These are phyloP conservation scores for Ommatoiulus sabulosus DNA, from an alignment of 2,888 invertebrate genomes.

Conservation along the genomic window DNA sequence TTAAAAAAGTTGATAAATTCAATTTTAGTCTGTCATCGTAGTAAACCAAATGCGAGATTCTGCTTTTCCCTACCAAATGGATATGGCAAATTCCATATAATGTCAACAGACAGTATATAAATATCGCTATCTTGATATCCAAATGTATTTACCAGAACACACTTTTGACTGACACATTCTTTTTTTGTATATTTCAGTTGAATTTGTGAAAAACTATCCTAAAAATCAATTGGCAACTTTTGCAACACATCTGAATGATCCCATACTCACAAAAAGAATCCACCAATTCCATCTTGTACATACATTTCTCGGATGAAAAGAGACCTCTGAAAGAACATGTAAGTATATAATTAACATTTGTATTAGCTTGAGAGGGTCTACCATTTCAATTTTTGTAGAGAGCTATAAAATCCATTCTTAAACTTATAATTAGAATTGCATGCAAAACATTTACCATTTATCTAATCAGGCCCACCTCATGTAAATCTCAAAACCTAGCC, in stretches of 20 bases:
- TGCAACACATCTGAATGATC: slow-evolving; percentile 61
- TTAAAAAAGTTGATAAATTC: too few relatives aligned
- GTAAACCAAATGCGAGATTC: too few relatives aligned
- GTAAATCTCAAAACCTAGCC: too few relatives aligned
- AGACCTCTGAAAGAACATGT: slow-evolving; percentile 73
- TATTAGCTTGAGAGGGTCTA: neutral
- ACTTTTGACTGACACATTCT: neutral
- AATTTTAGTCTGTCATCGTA: too few relatives aligned
- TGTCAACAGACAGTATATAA: too few relatives aligned
- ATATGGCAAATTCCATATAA: too few relatives aligned
- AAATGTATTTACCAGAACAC: too few relatives aligned
- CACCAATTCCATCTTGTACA: slow-evolving; percentile 84
- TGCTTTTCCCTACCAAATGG: slow-evolving; percentile 68
- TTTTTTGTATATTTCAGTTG: neutral
- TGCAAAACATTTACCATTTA: neutral
- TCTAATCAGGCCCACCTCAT: too few relatives aligned
- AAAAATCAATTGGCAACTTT: too few relatives aligned
- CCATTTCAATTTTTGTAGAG: neutral
- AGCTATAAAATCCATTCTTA: neutral
- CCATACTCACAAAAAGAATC: slow-evolving; percentile 70
- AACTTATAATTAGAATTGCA: neutral
- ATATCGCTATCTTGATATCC: too few relatives aligned
- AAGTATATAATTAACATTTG: neutral
- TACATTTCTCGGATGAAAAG: slow-evolving; percentile 84
- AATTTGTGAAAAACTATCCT: neutral